Base-by-base conservation (phyloP, 2,797 vertebrate genomes). In the Phrynocephalus vlangalii region DNA sequence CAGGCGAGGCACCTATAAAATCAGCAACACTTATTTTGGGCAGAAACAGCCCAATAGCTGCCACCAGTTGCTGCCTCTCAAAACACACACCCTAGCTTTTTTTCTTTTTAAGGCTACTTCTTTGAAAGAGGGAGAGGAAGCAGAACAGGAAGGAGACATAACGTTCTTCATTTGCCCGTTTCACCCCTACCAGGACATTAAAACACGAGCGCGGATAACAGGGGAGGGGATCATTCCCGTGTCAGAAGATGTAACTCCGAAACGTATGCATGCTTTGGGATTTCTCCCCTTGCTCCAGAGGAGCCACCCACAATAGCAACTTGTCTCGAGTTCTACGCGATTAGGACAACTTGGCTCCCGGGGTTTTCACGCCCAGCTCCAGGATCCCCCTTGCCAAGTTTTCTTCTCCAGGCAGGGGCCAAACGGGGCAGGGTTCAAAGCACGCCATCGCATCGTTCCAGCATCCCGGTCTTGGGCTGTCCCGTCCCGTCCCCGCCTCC, bases 61-160 rank as follows among this genome's bases (percentile, higher is more conserved):
- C 38, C 30, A 10, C 16, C 26, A 88, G 68, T 6, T 85, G 22
- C 24, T 22, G 6, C 68, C 30, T 33, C 44, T 15, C 67, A 24
- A 44, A 44, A 33, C 8, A 79, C n/a, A 16, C 11, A 16, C n/a
- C 28, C 78, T 7, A n/a, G n/a, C 9, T 24, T 2, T 15, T 16
- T 16, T 30, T 13, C 13, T 48, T 76, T 52, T 28, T 56, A 85
- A 30, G 0, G 22, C 50, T 81, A 67, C 82, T 75, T 6, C 78
- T 44, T 50, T 81, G 88, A 90, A 30, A 8, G 0, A 0, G 67
- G 33, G 38, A 2, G 0, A 38, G 0, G 86, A 70, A 33, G 79
- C 28, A 76, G 67, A 82, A 76, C 90, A 91, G 91, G 86, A 93
- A 91, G 84, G 75, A 91, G 73, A 84, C 86, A 67, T 0, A 3